These are phyloP conservation scores for Alcedo atthis DNA, from an alignment of 2,797 vertebrate genomes.

Conservation along the genomic window DNA sequence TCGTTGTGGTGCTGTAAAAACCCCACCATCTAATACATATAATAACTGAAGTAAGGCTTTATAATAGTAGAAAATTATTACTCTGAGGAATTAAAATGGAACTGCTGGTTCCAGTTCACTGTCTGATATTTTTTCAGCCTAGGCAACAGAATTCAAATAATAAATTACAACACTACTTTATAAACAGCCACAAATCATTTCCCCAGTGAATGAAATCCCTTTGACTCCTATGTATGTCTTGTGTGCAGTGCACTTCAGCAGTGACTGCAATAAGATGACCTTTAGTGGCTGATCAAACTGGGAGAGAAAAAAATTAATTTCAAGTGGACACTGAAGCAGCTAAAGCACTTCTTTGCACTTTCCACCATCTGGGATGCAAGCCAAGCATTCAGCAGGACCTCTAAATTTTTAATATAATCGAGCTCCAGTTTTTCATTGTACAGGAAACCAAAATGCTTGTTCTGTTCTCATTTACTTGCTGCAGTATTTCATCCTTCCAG, in stretches of 20 bases:
- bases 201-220: background rate
- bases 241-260: background rate
- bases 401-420: background rate
- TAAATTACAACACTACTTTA: conserved; percentile 45
- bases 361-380: background rate
- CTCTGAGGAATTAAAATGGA: conserved; percentile 51
- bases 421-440: conserved; percentile 1
- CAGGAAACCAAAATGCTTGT: background rate
- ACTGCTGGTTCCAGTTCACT: conserved; percentile 49
- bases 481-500: background rate
- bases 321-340: conserved; percentile 24
- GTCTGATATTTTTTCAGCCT: conserved; percentile 52
- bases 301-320: conserved; percentile 41
- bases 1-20: conserved; percentile 46
- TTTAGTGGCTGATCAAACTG: conserved; percentile 33
- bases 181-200: conserved; percentile 57
- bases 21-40: conserved; percentile 17
- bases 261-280: background rate
- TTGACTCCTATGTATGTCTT: background rate
- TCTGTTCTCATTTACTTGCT: background rate
- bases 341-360: background rate
- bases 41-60: conserved; percentile 48
- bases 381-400: conserved; percentile 22
- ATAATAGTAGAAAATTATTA: conserved; percentile 59
- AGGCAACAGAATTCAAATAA: conserved; percentile 39